Conservation (phyloP, 2,888 invertebrate genomes). For the Colletes collaris region DNA sequence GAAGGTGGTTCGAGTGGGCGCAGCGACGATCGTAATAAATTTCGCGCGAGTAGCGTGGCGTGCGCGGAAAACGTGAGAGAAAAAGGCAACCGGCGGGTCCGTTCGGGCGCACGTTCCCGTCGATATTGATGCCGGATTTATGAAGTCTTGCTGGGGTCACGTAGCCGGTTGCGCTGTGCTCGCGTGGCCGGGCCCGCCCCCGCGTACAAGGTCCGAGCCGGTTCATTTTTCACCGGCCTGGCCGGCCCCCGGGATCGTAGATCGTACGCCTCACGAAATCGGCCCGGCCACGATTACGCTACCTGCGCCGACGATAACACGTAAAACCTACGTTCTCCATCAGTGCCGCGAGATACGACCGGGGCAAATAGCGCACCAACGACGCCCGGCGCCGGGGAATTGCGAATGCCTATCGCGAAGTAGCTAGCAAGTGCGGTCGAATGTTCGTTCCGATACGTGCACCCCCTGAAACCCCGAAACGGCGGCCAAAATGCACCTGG, state of each 20-base stretch:
- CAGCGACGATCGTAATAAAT: slow-evolving; percentile 39
- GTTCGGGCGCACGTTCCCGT: slow-evolving; percentile 59
- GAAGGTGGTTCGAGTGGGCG: not conserved
- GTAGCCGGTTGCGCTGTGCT: slow-evolving; percentile 63
- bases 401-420: slow-evolving; percentile 70
- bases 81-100: slow-evolving; percentile 35
- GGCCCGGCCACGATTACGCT: slow-evolving; percentile 45
- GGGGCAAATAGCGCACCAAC: slow-evolving; percentile 4
- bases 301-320: slow-evolving; percentile 49
- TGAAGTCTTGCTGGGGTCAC: slow-evolving; percentile 73
- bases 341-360: slow-evolving; percentile 52
- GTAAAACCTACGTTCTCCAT: slow-evolving; percentile 62
- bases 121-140: slow-evolving; percentile 75
- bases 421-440: slow-evolving; percentile 62
- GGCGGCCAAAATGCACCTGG: too few species aligned
- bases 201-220: slow-evolving; percentile 36
- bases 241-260: slow-evolving; percentile 44
- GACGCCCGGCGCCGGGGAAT: slow-evolving; percentile 52
- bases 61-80: slow-evolving; percentile 51
- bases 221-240: slow-evolving; percentile 64
- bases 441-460: slow-evolving; percentile 56
- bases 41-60: slow-evolving; percentile 28
- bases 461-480: too few species aligned
- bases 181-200: slow-evolving; percentile 33
- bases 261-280: slow-evolving; percentile 59